Conservation (phyloP, 2,113 vertebrate species). For the Coregonus clupeaformis region DNA sequence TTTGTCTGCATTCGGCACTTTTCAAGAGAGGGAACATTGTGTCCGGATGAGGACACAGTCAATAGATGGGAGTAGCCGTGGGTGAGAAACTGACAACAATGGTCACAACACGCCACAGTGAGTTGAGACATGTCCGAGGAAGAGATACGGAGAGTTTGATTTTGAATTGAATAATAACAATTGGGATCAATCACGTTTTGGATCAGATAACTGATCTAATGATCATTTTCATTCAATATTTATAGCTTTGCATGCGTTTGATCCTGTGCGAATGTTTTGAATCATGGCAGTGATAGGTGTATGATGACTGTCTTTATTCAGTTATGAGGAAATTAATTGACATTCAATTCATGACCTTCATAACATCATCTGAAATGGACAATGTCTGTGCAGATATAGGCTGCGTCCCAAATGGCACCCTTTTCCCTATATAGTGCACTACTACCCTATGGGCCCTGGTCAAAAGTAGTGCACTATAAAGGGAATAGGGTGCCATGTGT, state of each 20-base stretch:
- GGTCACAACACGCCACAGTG: background rate
- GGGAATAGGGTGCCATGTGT: no score
- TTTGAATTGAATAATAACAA: background rate
- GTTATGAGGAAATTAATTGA: no score
- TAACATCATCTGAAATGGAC: no score
- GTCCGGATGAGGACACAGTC: constrained; percentile 57
- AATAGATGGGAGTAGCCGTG: constrained; percentile 30
- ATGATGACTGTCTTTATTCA: no score
- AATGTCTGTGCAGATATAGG: no score
- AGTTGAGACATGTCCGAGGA: background rate
- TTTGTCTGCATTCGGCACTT: constrained; percentile 73
- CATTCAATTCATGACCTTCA: no score
- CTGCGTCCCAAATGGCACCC: no score
- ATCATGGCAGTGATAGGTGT: no score
- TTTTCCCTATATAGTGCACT: no score
- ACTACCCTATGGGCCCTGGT: no score
- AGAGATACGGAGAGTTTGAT: background rate
- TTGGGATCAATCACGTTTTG: background rate
- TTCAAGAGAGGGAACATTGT: constrained; percentile 65
- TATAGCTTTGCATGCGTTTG: background rate
- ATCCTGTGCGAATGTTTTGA: no score
- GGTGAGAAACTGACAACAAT: constrained; percentile 11
- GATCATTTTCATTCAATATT: background rate
- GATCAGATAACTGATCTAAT: background rate
- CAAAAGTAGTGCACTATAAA: no score